Evolutionary conservation across 2,113 vertebrate genomes (phyloP).

Genomic region (Corydoras sp.): DNA sequence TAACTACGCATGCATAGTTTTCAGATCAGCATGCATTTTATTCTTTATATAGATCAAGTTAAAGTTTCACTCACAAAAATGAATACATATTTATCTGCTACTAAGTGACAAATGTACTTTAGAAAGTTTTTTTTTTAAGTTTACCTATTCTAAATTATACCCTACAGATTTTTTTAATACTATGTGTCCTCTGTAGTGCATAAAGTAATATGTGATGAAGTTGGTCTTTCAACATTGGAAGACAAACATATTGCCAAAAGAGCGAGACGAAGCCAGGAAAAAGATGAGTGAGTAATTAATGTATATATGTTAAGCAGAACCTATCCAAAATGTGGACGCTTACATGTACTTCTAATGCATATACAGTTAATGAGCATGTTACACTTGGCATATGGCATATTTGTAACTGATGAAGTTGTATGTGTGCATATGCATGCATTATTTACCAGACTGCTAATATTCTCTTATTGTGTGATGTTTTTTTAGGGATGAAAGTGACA

Average conservation of each 20-base stretch:
- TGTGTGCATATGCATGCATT: too few species aligned
- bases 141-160: neutral
- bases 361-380: too few species aligned
- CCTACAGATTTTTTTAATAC: neutral
- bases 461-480: neutral
- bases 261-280: constrained; percentile 63
- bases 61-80: too few species aligned
- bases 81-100: too few species aligned
- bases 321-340: too few species aligned
- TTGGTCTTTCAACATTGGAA: constrained; percentile 67
- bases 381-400: too few species aligned
- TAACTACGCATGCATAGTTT: constrained; percentile 63
- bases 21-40: constrained; percentile 68
- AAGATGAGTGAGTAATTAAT: constrained; percentile 65
- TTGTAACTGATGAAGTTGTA: too few species aligned
- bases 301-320: too few species aligned
- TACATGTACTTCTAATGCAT: too few species aligned
- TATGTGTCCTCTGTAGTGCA: constrained; percentile 65
- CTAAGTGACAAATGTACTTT: neutral
- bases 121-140: too few species aligned
- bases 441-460: too few species aligned
- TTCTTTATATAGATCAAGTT: neutral
- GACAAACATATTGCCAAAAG: constrained; percentile 78
- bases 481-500: constrained; percentile 64
- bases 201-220: constrained; percentile 68